Evolutionary conservation across 1,140 invertebrate species (phyloP), one percentile per base, ranked within the genome.

Genomic region (Aradophagus sp.): DNA sequence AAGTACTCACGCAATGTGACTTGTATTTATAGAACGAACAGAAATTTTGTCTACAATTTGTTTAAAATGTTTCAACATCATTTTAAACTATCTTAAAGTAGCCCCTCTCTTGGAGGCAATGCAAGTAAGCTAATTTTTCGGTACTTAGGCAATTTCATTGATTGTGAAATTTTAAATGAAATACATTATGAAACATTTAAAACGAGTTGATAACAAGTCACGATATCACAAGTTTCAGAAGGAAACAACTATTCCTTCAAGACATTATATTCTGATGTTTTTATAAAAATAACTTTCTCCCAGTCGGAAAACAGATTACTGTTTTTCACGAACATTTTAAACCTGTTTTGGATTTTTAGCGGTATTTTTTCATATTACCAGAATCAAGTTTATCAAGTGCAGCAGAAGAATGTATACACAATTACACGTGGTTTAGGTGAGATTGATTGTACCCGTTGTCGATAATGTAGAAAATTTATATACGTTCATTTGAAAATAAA

Each of bases 1-100:
- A 31, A 44, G 23, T 69, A 77, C 73, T 80, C 48, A 82, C 80
- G 65, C 13, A 48, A 34, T 10, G 55, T 62, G 69, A 32, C 77
- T 75, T n/a, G 58, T 56, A 38, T 81, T 73, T 7, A 82, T 10
- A 41, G 61, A 68, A 16, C 69, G 75, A 13, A 36, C 38, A 29
- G 31, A n/a, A 42, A 12, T 29, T 42, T 61, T 42, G 16, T 8
- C 17, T 3, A 12, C n/a, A 39, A 69, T 7, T n/a, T 45, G 8
- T 38, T 44, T 38, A 11, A 66, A 48, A 12, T 52, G 5, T 73
- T 65, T 76, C 1, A 19, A 17, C 5, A 67, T 7, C 63, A 67
- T 66, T 45, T 62, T 62, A 38, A 42, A 23, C 1, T 8, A 23
- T 27, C 26, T 34, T 41, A 10, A 47, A 14, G n/a, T 14, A 8